Percentiles rank a stretch among this genome's conserved stretches.
Conservation (phyloP, 2,888 invertebrate species). For the Sphinx pinastri region DNA sequence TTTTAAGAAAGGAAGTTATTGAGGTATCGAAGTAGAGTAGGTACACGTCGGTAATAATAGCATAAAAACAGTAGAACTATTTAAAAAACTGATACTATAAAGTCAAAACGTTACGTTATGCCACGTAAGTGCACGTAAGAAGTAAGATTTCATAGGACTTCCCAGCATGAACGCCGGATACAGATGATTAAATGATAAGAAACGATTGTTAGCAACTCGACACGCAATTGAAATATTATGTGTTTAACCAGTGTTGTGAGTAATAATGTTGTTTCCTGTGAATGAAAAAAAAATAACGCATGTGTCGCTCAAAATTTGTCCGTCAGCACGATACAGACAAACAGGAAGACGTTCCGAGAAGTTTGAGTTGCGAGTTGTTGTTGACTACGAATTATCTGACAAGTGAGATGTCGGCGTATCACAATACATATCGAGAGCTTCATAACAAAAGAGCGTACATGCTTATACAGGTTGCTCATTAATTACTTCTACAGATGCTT, state of each 20-base stretch:
- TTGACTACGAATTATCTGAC: background rate
- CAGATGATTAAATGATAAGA: constrained; percentile 45
- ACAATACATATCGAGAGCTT: background rate
- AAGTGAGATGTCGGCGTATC: constrained; percentile 1
- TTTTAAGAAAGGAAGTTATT: too few relatives aligned
- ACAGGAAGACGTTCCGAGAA: constrained; percentile 21
- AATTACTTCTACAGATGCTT: too few relatives aligned
- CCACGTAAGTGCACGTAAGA: constrained; percentile 6
- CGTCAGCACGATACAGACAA: constrained; percentile 1
- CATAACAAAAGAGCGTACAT: too few relatives aligned
- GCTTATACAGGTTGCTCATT: too few relatives aligned
- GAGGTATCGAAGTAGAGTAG: too few relatives aligned
- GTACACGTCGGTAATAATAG: background rate
- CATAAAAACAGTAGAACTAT: background rate
- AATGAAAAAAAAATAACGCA: background rate
- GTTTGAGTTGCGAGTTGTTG: background rate
- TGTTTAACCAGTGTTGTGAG: constrained; percentile 38
- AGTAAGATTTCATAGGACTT: constrained; percentile 25
- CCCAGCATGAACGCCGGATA: constrained; percentile 35
- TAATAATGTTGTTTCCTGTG: constrained; percentile 30
- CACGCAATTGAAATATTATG: constrained; percentile 39
- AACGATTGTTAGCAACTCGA: constrained; percentile 40
- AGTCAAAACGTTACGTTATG: background rate
- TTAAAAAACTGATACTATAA: background rate
- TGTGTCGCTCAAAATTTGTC: constrained; percentile 8